These are phyloP conservation scores for Physella acuta DNA, from an alignment of 1,140 invertebrate species.

Conservation along the genomic window DNA sequence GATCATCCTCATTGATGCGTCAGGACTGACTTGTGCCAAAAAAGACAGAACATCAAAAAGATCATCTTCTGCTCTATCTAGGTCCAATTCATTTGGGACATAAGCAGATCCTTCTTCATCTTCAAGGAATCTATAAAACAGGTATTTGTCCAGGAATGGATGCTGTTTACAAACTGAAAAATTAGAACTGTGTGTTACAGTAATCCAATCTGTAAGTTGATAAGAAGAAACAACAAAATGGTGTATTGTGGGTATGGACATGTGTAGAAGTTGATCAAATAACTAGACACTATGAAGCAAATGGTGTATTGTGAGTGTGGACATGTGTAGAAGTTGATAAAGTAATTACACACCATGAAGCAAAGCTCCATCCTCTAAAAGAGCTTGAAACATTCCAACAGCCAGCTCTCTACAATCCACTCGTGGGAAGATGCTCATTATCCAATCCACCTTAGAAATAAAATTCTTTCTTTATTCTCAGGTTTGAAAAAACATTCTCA, in stretches of 20 bases:
- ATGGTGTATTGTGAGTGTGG: background rate
- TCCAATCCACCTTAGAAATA: constrained; percentile 69
- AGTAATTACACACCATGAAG: constrained; percentile 65
- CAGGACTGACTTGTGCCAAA: constrained; percentile 71
- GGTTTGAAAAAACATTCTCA: too few species aligned
- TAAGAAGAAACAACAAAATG: too few species aligned
- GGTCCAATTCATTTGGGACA: constrained; percentile 56
- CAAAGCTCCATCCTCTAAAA: constrained; percentile 81
- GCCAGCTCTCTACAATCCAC: constrained; percentile 72
- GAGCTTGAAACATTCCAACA: constrained; percentile 79
- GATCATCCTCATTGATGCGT: constrained; percentile 79
- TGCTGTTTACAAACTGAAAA: constrained; percentile 73
- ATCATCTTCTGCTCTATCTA: constrained; percentile 63
- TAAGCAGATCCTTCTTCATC: constrained; percentile 65
- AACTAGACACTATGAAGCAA: too few species aligned
- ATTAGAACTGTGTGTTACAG: too few species aligned
- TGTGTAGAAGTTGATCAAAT: too few species aligned
- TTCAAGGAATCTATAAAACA: constrained; percentile 78
- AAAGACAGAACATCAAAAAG: constrained; percentile 70
- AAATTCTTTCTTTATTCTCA: too few species aligned
- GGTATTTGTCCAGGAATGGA: constrained; percentile 81
- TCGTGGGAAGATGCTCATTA: constrained; percentile 62
- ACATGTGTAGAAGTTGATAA: background rate
- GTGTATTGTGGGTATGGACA: too few species aligned
- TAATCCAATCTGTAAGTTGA: too few species aligned